Evolutionary conservation across 2,888 invertebrate genomes (phyloP), one percentile per base, ranked within the genome.

Genomic region (Euclidia mi): DNA sequence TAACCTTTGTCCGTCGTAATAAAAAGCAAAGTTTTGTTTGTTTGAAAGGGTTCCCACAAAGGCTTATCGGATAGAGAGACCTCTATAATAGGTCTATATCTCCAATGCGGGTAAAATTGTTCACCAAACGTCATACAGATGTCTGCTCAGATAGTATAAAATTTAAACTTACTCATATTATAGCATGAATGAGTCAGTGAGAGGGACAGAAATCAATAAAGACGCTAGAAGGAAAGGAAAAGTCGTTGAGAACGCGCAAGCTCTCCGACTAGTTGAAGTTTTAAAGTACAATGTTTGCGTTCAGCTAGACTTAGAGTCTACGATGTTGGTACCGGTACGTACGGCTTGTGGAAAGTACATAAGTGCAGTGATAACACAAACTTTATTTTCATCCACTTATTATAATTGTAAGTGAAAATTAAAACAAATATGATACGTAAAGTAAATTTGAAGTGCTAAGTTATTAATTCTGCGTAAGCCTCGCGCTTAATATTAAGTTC

Each of bases 201-300:
- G 15, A 50, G 29, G 38, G 14, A 49, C 10, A 18, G 28, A 18
- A 71, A 66, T 66, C 66, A 48, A 66, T 62, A 56, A 50, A 44
- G 35, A 31, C 43, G n/a, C n/a, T 25, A 29, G 10, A 38, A 34
- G 52, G 42, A 67, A 56, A 61, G 56, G 29, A 71, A 66, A 56
- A 66, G 61, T 55, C 37, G 44, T 18, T 14, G 31, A 9, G 34
- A 50, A 20, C 49, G 59, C 71, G 71, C 67, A 55, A 70, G 50
- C 55, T 66, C 48, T 55, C 38, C 18, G 20, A 7, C 17, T 43
- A 50, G 11, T 47, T 32, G n/a, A 41, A 65, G 46, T 65, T 70
- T 41, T 43, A 41, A 60, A 55, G 41, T 51, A 55, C 41, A 59
- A 53, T 66, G 38, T 66, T 70, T 42, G 44, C 29, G 32, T 65